A percentile compares a stretch with the other conserved stretches of the same genome.
Evolutionary conservation across 2,888 invertebrate species (phyloP).

Genomic region (Loripinus fragilis): DNA sequence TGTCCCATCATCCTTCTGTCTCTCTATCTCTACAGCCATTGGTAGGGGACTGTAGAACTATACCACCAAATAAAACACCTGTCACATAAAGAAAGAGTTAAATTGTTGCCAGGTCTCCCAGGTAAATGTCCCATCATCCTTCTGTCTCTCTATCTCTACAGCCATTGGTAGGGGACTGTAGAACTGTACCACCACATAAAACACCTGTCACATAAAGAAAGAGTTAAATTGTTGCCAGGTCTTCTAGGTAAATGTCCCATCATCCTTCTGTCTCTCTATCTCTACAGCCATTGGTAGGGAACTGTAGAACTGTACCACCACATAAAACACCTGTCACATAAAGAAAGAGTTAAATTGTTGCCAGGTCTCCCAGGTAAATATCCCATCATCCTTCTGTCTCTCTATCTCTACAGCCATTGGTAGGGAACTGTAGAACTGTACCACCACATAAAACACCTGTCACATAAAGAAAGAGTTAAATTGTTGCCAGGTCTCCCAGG

Average conservation of each 20-base stretch:
- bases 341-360: no score
- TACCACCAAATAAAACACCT: conserved; percentile 82
- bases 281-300: conserved; percentile 79
- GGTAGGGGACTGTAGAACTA: conserved; percentile 83
- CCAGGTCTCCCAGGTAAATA: no score
- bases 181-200: conserved; percentile 81
- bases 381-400: conserved; percentile 64
- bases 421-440: conserved; percentile 82
- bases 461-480: neutral
- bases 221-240: no score
- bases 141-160: conserved; percentile 76
- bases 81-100: no score
- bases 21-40: conserved; percentile 76
- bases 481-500: no score
- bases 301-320: conserved; percentile 82
- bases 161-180: conserved; percentile 81
- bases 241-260: conserved; percentile 65
- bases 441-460: conserved; percentile 81
- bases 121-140: conserved; percentile 35
- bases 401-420: conserved; percentile 78
- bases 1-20: conserved; percentile 54
- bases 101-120: no score
- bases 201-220: no score
- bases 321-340: conserved; percentile 82
- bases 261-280: conserved; percentile 69